Percentiles rank a stretch among this genome's conserved stretches.
These are phyloP conservation scores for Caenorhabditis wallacei DNA, from an alignment of 2,888 invertebrate genomes.

Conservation along the genomic window DNA sequence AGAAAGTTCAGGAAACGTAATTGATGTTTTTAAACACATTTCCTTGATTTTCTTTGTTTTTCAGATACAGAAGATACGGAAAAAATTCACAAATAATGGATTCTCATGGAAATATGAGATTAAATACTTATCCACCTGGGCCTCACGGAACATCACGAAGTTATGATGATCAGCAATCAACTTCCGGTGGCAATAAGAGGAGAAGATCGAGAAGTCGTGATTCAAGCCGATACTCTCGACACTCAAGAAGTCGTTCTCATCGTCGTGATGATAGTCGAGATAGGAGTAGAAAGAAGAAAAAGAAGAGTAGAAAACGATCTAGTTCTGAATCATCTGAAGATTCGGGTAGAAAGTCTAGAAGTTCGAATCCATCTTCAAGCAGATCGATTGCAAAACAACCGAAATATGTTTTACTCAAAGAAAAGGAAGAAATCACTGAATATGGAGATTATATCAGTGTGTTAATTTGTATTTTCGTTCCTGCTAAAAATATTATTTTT, in stretches of 20 bases:
- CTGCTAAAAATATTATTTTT: background rate
- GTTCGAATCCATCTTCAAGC: background rate
- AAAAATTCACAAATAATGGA: no score
- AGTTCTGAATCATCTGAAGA: background rate
- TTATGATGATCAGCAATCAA: no score
- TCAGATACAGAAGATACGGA: no score
- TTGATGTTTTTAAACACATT: no score
- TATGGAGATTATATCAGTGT: no score
- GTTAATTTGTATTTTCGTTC: background rate
- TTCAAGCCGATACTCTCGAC: background rate
- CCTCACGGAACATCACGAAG: no score
- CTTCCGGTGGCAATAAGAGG: background rate
- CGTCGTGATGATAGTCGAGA: background rate
- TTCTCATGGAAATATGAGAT: no score
- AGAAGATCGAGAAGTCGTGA: background rate
- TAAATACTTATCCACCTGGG: no score
- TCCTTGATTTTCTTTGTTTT: no score
- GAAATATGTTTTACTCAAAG: background rate
- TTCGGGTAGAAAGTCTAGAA: background rate
- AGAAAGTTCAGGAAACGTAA: no score
- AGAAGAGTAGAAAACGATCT: constrained; percentile 8
- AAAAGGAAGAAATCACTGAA: no score
- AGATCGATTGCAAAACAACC: background rate
- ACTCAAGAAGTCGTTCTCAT: background rate
- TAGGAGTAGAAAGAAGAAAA: constrained; percentile 21